Evolutionary conservation across 2,113 vertebrate genomes (phyloP), one percentile per base, ranked within the genome.

Genomic region (Panthera tigris): DNA sequence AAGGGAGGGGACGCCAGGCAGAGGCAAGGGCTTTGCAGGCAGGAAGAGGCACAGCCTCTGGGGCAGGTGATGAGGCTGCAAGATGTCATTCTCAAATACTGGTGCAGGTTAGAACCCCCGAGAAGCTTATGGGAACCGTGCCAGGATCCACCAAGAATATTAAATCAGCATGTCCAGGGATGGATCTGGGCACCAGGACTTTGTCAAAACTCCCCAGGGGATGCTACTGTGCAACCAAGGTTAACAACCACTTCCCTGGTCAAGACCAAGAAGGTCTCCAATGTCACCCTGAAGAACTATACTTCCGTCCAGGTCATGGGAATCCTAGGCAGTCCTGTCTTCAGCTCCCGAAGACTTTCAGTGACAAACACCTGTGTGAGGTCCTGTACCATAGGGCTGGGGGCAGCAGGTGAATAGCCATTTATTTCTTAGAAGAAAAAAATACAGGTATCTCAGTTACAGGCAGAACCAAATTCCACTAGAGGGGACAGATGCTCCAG

Each of bases 21-120:
- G 76, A 55, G 2, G 9, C 27, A 61, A 69, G 39, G 15, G 6
- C 21, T 18, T 4, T 0, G 8, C 7, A 71, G 39, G 57, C 25
- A 66, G 29, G 39, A 25, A 52, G 57, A 57, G 0, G 3, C 55
- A 3, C 4, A 5, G 25, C 0, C 1, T 52, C 12, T 12, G 1
- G 16, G 4, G n/a, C 16, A 39, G 19, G 7, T 11, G 7, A 50
- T 27, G 19, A 73, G 12, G 29, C 14, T 4, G 0, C 15, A 71
- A 69, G 45, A 16, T 36, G 19, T 18, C 0, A 5, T 65, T 61
- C 33, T 93, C 41, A 89, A 84, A 69, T 7, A 1, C 7, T 1
- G 4, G 23, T 6, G 15, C 13, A 16, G 9, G 16, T 50, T 8
- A 41, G 33, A 33, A 45, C 3, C 6, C 33, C 31, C 1, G 1